Percentiles rank a stretch among this genome's conserved stretches.
Evolutionary conservation across 2,888 invertebrate species (phyloP).

Genomic region (Cheilosia pagana): DNA sequence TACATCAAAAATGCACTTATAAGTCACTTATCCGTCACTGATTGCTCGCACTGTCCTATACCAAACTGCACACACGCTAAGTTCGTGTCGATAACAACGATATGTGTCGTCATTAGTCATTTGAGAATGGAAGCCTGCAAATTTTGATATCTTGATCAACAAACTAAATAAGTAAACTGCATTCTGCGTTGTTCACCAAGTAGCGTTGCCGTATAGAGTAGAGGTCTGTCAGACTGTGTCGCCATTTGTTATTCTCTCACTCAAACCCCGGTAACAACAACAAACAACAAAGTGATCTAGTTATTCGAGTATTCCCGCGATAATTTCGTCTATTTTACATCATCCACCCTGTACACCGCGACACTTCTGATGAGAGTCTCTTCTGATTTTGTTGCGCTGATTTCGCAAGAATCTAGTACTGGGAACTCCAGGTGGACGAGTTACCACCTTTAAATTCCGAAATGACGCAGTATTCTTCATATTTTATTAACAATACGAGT

Average conservation of each 20-base stretch:
- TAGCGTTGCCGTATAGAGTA: background rate
- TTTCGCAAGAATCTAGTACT: background rate
- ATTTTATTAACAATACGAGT: background rate
- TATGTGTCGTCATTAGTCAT: slow-evolving; percentile 68
- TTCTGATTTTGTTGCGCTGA: slow-evolving; percentile 7
- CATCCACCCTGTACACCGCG: background rate
- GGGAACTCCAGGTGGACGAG: slow-evolving; percentile 48
- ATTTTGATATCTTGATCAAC: slow-evolving; percentile 16
- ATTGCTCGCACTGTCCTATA: slow-evolving; percentile 19
- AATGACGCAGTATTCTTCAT: slow-evolving; percentile 48
- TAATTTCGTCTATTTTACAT: slow-evolving; percentile 63
- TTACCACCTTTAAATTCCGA: slow-evolving; percentile 60
- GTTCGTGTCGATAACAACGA: slow-evolving; percentile 17
- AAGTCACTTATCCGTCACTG: too few species aligned
- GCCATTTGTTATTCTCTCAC: slow-evolving; percentile 16
- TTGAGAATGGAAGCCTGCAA: slow-evolving; percentile 29
- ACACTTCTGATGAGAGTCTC: background rate
- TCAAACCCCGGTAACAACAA: slow-evolving; percentile 17
- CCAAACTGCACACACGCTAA: background rate
- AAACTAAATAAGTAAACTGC: slow-evolving; percentile 6
- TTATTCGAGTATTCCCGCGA: slow-evolving; percentile 62
- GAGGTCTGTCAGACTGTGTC: background rate
- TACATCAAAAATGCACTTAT: too few species aligned
- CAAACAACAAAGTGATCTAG: slow-evolving; percentile 51
- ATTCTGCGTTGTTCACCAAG: slow-evolving; percentile 13